phyloP scores from a whole-genome alignment of 2,113 vertebrate genomes.

The Arenaria interpres region DNA sequence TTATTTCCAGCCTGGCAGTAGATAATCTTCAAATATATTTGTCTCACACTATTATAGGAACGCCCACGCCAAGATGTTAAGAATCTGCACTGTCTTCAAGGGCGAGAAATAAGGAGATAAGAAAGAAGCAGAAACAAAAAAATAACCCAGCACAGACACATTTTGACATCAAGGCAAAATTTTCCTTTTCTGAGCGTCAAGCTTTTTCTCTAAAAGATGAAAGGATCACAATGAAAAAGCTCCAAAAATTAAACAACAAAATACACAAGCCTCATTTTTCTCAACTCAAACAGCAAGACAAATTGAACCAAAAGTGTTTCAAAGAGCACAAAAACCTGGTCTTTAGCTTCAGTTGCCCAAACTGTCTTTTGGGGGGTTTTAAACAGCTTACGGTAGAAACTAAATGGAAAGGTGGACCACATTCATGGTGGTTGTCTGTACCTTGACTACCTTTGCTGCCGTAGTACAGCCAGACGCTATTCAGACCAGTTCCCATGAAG shows the following conservation, averaged over 20 bases:
- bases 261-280: neutral
- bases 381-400: neutral
- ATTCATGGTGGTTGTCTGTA: neutral
- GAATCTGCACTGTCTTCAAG: neutral
- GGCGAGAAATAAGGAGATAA: neutral
- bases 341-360: neutral
- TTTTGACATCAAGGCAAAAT: neutral
- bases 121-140: neutral
- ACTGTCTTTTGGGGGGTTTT: neutral
- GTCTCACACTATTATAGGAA: neutral
- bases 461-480: neutral
- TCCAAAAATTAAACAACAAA: neutral
- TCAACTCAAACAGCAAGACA: neutral
- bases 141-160: neutral
- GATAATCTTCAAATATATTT: neutral
- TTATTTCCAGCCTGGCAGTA: neutral
- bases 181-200: neutral
- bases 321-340: neutral
- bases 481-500: neutral
- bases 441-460: neutral
- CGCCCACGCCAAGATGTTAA: fast-evolving
- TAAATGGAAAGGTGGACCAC: neutral
- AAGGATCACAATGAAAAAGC: neutral
- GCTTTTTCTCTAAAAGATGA: neutral
- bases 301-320: neutral